Base-by-base conservation (phyloP, 1,140 invertebrate species). In the Eumaeus atala region DNA sequence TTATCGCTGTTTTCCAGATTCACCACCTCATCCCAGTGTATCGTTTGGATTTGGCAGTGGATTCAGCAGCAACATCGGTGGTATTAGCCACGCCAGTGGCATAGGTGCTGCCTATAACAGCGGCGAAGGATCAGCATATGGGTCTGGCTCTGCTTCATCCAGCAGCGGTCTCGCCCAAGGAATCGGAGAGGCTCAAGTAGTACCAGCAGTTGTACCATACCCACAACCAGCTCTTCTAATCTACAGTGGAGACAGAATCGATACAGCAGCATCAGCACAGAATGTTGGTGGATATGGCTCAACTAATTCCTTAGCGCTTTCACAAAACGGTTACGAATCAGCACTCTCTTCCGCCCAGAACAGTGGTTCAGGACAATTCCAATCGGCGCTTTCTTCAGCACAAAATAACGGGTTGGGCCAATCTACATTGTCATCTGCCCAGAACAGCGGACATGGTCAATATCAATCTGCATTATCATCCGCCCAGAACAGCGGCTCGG, bases 41-140 rank as follows among this genome's bases (percentile, higher is more conserved):
- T 74, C 79, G 7, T 83, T 72, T 52, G 78, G 76, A 9, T 80
- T 74, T 51, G 82, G 82, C 11, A 78, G 76, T 52, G 82, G 82
- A 3, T 80, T 83, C 54, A 77, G 72, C 66, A 83, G 73, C 60
- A 74, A 85, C 58, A 76, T 83, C 47, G 79, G 75, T 0, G 82
- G 82, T 6, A 73, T 85, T 51, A 70, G 67, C 10, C 82, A 83
- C 16, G 74, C 82, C 2, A 67, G 65, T 10, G 67, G 77, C 50
- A 71, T 75, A 34, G 77, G 78, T 8, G 56, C 71, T 17, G 71
- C 79, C 9, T 83, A 74, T 67, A 65, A 68, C 50, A 74, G 65
- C 47, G 82, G 79, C 9, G 70, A 77, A 42, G 77, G 67, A 1
- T 50, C 72, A 7, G 78, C 78, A 0, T 77, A 77, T 54, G 78